A percentile compares a stretch with the other conserved stretches of the same genome.
These are phyloP conservation scores for Xestia sexstrigata DNA, from an alignment of 2,888 invertebrate genomes.

Conservation along the genomic window DNA sequence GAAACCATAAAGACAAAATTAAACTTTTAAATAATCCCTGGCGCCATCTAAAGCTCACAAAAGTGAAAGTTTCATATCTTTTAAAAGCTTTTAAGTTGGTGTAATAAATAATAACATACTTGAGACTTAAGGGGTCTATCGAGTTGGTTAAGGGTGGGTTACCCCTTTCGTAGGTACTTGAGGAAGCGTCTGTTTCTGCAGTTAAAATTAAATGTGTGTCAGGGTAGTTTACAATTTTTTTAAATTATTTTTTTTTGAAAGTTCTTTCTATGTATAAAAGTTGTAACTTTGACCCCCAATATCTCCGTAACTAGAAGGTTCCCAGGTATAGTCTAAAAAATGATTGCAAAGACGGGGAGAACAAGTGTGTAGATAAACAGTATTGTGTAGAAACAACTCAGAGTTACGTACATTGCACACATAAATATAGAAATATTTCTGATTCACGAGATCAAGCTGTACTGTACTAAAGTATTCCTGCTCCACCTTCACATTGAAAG, in stretches of 20 bases:
- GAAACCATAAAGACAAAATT: slow-evolving; percentile 34
- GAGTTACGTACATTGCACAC: too few species aligned
- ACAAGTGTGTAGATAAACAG: background rate
- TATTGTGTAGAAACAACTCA: too few species aligned
- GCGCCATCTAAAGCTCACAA: slow-evolving; percentile 23
- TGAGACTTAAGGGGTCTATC: slow-evolving; percentile 43
- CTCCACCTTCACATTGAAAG: too few species aligned
- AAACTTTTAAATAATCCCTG: slow-evolving; percentile 39
- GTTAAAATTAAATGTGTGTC: slow-evolving; percentile 26
- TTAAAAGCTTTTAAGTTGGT: slow-evolving; percentile 60
- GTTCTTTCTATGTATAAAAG: too few species aligned
- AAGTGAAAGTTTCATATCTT: slow-evolving; percentile 42
- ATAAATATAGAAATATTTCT: too few species aligned
- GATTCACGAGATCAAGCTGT: too few species aligned
- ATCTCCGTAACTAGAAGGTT: too few species aligned
- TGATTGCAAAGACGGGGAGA: background rate
- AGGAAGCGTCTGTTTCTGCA: slow-evolving; percentile 41
- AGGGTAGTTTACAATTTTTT: background rate
- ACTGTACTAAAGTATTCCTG: too few species aligned
- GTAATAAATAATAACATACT: slow-evolving; percentile 65
- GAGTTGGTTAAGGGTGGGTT: slow-evolving; percentile 33
- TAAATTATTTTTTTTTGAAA: too few species aligned
- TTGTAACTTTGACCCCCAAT: too few species aligned
- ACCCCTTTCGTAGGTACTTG: slow-evolving; percentile 33
- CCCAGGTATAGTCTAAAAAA: background rate